Percentiles rank a stretch among this genome's conserved stretches.
phyloP scores from a whole-genome alignment of 2,888 invertebrate genomes.

The Xylota segnis region DNA sequence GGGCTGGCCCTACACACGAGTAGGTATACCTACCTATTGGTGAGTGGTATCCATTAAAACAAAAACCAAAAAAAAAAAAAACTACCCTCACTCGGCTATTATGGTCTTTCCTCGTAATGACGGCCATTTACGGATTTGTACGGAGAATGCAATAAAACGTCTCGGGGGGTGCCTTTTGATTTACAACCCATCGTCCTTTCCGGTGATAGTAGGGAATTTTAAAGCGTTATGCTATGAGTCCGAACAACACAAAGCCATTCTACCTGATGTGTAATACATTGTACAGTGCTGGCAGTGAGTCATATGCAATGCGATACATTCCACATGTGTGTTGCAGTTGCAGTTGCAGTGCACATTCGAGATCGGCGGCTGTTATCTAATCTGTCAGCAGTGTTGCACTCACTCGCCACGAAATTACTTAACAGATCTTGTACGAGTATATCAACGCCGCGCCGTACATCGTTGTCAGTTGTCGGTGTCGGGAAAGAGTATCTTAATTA shows the following conservation, averaged over 20 bases:
- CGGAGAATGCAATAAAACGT: slow-evolving; percentile 63
- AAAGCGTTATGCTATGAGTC: slow-evolving; percentile 42
- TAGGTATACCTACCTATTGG: not conserved
- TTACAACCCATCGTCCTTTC: slow-evolving; percentile 51
- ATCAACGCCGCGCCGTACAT: slow-evolving; percentile 31
- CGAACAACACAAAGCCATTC: not conserved
- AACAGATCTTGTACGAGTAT: slow-evolving; percentile 34
- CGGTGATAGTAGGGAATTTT: slow-evolving; percentile 42
- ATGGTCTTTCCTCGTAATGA: slow-evolving; percentile 66
- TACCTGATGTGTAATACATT: slow-evolving; percentile 2
- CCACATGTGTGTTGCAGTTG: slow-evolving; percentile 8
- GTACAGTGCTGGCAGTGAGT: slow-evolving; percentile 56
- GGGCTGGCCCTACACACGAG: slow-evolving; percentile 18
- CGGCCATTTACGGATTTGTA: slow-evolving; percentile 64
- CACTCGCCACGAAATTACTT: not conserved
- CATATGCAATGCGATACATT: slow-evolving; percentile 58
- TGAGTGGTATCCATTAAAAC: slow-evolving; percentile 28
- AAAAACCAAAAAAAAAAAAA: slow-evolving; percentile 56
- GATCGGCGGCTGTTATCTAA: slow-evolving; percentile 60
- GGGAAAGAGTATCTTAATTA: slow-evolving; percentile 59
- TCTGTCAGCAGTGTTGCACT: slow-evolving; percentile 48
- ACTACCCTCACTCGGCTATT: slow-evolving; percentile 59
- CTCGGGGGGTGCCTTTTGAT: slow-evolving; percentile 64
- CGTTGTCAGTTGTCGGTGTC: slow-evolving; percentile 26
- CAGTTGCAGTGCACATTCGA: slow-evolving; percentile 46